A percentile compares a stretch with the other conserved stretches of the same genome.
These are phyloP conservation scores for Anastrepha obliqua DNA, from an alignment of 1,140 invertebrate species.

Conservation along the genomic window DNA sequence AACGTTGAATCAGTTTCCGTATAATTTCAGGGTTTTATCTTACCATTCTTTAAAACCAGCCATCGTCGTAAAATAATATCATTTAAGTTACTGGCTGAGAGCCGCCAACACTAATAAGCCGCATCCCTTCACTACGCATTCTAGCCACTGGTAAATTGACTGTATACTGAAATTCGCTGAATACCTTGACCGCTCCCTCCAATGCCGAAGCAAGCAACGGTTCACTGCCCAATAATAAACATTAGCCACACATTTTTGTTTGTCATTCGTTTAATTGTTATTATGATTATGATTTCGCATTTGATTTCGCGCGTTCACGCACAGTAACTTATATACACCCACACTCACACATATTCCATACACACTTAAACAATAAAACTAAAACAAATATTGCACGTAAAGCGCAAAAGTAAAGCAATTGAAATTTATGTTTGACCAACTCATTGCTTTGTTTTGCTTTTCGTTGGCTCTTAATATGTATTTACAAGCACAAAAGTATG, in stretches of 20 bases:
- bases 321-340: conserved; percentile 3
- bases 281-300: conserved; percentile 47
- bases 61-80: too few relatives aligned
- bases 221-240: conserved; percentile 37
- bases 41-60: too few relatives aligned
- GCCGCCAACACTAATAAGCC: background rate
- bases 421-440: conserved; percentile 41
- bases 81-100: too few relatives aligned
- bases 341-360: background rate
- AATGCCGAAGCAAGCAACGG: background rate
- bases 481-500: too few relatives aligned
- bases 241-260: conserved; percentile 48
- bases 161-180: background rate
- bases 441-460: background rate
- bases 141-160: background rate
- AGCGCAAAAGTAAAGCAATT: conserved; percentile 44
- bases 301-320: conserved; percentile 27
- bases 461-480: too few relatives aligned
- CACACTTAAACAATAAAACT: background rate
- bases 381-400: background rate
- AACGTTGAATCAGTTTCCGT: too few relatives aligned
- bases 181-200: background rate
- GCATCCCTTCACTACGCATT: background rate
- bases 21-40: too few relatives aligned
- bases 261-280: conserved; percentile 54